Evolutionary conservation across 2,888 invertebrate genomes (phyloP), one percentile per base, ranked within the genome.

Genomic region (Cetonia aurata): DNA sequence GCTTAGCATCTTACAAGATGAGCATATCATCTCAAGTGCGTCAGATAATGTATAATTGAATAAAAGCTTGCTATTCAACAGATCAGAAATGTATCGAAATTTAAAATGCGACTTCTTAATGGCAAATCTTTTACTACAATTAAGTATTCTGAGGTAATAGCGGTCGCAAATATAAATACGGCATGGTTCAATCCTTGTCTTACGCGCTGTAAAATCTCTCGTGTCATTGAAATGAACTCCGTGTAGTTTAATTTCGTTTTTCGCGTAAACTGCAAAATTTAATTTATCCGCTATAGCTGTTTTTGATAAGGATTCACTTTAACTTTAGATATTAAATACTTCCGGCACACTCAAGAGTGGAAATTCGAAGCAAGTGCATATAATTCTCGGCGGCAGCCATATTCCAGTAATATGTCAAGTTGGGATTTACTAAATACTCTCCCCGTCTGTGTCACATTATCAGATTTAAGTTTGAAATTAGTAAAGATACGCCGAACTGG

Each of bases 261-360:
- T 33, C 59, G 31, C 13, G n/a, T 44, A 59, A 71, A 72, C 72
- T 67, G 65, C 52, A 44, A 70, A 72, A 73, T 77, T 75, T 71
- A 67, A 75, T 76, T 73, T 76, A 77, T 77, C 77, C 52, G 52
- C 42, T 73, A 75, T 77, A 60, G 46, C 59, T 66, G 59, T 73
- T 73, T 72, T 79, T 78, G 80, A 80, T 81, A 80, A 80, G 80
- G 75, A 80, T 79, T 80, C 78, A 77, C 79, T 79, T 79, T 77
- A 80, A 81, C 78, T 81, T 81, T 79, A 75, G 77, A 77, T 79
- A 80, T 81, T 80, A 80, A 80, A 75, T 67, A 76, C 76, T 80
- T 80, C 81, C 80, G 77, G 72, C 75, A 71, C 72, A 74, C 70
- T 71, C 67, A 69, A 67, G 73, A 75, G 56, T 33, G 76, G 72